These are phyloP conservation scores for Zapornia atra DNA, from an alignment of 2,113 vertebrate species.

Conservation along the genomic window DNA sequence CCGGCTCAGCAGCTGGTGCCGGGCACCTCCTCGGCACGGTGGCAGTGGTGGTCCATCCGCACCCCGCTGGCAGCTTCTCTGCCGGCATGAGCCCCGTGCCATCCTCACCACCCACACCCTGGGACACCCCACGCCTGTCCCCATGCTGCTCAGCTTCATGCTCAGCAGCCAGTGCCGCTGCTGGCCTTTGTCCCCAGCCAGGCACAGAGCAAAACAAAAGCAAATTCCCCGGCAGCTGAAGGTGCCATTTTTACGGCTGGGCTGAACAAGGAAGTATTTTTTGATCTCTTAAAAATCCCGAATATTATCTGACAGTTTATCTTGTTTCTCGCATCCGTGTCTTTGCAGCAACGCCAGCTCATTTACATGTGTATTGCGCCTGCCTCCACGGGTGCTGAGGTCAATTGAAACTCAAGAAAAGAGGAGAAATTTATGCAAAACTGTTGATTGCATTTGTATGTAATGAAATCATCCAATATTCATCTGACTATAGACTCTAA, in stretches of 20 bases:
- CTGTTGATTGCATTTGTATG: conserved; percentile 91
- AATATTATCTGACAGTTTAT: conserved; percentile 67
- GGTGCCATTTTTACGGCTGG: conserved; percentile 50
- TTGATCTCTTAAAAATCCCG: conserved; percentile 60
- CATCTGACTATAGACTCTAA: conserved; percentile 87
- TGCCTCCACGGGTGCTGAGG: conserved; percentile 83
- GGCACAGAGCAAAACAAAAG: background rate
- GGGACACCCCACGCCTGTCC: fast-evolving
- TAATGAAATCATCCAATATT: conserved; percentile 91
- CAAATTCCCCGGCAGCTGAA: conserved; percentile 48
- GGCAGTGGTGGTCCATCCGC: fast-evolving
- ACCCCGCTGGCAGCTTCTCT: background rate
- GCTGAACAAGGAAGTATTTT: conserved; percentile 60
- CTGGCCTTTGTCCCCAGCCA: conserved; percentile 9
- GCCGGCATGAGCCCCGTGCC: background rate
- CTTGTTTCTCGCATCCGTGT: conserved; percentile 68
- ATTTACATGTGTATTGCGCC: conserved; percentile 88
- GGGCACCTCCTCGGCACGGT: fast-evolving
- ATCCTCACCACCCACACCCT: background rate
- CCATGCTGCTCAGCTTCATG: background rate
- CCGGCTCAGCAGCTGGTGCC: background rate
- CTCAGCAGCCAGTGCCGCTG: fast-evolving
- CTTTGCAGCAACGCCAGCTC: conserved; percentile 76
- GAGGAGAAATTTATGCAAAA: conserved; percentile 89
- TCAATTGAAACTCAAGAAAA: conserved; percentile 89